A percentile compares a stretch with the other conserved stretches of the same genome.
Evolutionary conservation across 2,888 invertebrate species (phyloP).

Genomic region (Drosophila borborema): DNA sequence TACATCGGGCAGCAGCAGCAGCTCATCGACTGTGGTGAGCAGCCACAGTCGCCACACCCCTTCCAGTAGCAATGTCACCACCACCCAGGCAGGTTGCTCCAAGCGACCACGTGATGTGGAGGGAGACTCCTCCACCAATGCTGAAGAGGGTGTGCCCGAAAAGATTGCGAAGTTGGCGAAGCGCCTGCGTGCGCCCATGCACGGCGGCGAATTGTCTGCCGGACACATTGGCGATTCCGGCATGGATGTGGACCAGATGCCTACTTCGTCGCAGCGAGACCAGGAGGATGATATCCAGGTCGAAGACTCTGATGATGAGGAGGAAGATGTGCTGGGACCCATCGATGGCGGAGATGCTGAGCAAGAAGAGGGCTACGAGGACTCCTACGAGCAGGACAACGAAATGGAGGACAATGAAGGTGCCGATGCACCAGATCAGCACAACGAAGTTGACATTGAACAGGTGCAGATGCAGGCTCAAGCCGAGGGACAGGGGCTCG

Average conservation of each 20-base stretch:
- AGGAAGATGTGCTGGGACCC: slow-evolving; percentile 85
- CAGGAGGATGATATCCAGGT: slow-evolving; percentile 94
- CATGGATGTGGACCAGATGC: slow-evolving; percentile 91
- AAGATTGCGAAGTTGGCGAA: slow-evolving; percentile 82
- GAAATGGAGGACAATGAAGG: slow-evolving; percentile 87
- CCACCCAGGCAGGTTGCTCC: slow-evolving; percentile 87
- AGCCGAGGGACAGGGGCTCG: slow-evolving; percentile 59
- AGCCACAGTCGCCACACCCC: slow-evolving; percentile 86
- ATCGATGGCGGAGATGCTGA: slow-evolving; percentile 86
- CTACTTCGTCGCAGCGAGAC: slow-evolving; percentile 94
- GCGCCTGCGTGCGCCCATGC: slow-evolving; percentile 82
- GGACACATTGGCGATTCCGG: slow-evolving; percentile 88
- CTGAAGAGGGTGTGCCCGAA: slow-evolving; percentile 84
- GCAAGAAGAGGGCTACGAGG: slow-evolving; percentile 87
- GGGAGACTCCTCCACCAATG: slow-evolving; percentile 86
- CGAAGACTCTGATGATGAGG: slow-evolving; percentile 93
- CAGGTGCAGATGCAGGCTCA: slow-evolving; percentile 87
- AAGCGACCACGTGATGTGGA: slow-evolving; percentile 88
- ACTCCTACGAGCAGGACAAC: slow-evolving; percentile 86
- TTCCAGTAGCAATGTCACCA: slow-evolving; percentile 89
- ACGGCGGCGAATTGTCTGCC: slow-evolving; percentile 81
- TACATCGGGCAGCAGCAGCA: slow-evolving; percentile 83
- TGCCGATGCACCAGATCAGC: slow-evolving; percentile 85
- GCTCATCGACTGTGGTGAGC: slow-evolving; percentile 84
- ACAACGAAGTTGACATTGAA: slow-evolving; percentile 88